Percentiles rank a stretch among this genome's conserved stretches.
phyloP scores from a whole-genome alignment of 1,140 invertebrate species.

The Zaprionus kolodkinae region DNA sequence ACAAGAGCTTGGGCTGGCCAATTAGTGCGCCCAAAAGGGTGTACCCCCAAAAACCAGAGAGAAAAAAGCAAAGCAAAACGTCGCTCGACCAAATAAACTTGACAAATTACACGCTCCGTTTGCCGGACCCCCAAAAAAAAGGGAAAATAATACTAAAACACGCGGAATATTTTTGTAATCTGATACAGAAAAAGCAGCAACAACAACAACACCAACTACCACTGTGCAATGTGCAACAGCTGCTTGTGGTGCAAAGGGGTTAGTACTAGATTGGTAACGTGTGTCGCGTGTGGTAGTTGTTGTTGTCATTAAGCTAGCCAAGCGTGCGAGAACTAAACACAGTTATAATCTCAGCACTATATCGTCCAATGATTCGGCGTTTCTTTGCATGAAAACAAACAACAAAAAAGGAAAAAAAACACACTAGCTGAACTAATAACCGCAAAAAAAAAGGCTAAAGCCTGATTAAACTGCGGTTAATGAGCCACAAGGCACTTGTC shows the following conservation, averaged over 20 bases:
- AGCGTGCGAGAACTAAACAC: conserved; percentile 48
- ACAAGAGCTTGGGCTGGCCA: conserved; percentile 46
- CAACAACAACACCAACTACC: conserved; percentile 17
- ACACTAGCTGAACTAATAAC: conserved; percentile 77
- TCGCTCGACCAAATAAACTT: conserved; percentile 80
- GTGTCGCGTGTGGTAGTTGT: conserved; percentile 14
- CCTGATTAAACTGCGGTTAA: conserved; percentile 80
- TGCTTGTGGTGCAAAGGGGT: not conserved
- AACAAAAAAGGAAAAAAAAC: conserved; percentile 42
- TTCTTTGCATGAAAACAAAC: conserved; percentile 22
- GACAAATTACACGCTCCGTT: conserved; percentile 77
- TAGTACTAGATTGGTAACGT: not conserved
- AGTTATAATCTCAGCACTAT: conserved; percentile 22
- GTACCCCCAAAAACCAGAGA: conserved; percentile 15
- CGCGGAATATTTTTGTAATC: conserved; percentile 50
- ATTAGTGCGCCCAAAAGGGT: conserved; percentile 54
- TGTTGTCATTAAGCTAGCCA: conserved; percentile 49
- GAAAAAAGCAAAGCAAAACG: conserved; percentile 35
- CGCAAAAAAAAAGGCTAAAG: conserved; percentile 65
- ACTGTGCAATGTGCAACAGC: conserved; percentile 38
- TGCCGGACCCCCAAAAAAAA: conserved; percentile 22
- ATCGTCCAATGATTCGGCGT: conserved; percentile 25
- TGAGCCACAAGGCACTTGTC: conserved; percentile 51
- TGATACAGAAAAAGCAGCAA: conserved; percentile 54
- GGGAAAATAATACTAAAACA: conserved; percentile 24